Evolutionary conservation across 2,888 invertebrate species (phyloP).

Genomic region (Globia sparganii): DNA sequence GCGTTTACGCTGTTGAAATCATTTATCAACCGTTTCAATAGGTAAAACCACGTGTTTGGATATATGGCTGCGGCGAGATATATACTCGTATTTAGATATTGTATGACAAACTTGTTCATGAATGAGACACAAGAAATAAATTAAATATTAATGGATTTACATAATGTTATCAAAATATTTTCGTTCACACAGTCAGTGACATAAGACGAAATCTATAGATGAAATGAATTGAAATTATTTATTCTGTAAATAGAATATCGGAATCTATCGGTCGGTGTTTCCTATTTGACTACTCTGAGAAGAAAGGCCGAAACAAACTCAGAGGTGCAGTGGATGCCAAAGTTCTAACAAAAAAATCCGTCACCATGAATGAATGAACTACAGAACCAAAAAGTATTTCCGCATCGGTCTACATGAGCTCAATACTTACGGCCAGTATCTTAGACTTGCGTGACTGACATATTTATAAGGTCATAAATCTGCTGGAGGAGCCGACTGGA

Average conservation of each 20-base stretch:
- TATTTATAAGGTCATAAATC: constrained; percentile 84
- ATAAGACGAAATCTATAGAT: background rate
- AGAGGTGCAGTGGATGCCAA: background rate
- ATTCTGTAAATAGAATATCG: too few relatives aligned
- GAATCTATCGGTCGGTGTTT: too few relatives aligned
- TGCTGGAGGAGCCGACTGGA: constrained; percentile 38
- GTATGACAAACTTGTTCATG: background rate
- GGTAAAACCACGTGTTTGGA: background rate
- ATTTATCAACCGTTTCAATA: constrained; percentile 12
- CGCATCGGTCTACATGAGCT: constrained; percentile 30
- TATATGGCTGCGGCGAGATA: too few relatives aligned
- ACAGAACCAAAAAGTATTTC: constrained; percentile 12
- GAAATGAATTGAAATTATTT: too few relatives aligned
- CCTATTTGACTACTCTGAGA: background rate
- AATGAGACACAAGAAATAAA: background rate
- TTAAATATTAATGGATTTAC: background rate
- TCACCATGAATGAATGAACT: background rate
- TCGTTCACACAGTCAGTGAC: background rate
- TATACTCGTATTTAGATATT: background rate
- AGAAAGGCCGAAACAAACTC: background rate
- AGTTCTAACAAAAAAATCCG: background rate
- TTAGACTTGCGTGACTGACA: constrained; percentile 74
- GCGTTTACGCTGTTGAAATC: constrained; percentile 20
- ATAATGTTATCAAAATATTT: background rate
- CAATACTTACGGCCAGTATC: constrained; percentile 28